Percentiles rank a stretch among this genome's conserved stretches.
These are phyloP conservation scores for Rhynchotus rufescens DNA, from an alignment of 2,797 vertebrate genomes.

Conservation along the genomic window DNA sequence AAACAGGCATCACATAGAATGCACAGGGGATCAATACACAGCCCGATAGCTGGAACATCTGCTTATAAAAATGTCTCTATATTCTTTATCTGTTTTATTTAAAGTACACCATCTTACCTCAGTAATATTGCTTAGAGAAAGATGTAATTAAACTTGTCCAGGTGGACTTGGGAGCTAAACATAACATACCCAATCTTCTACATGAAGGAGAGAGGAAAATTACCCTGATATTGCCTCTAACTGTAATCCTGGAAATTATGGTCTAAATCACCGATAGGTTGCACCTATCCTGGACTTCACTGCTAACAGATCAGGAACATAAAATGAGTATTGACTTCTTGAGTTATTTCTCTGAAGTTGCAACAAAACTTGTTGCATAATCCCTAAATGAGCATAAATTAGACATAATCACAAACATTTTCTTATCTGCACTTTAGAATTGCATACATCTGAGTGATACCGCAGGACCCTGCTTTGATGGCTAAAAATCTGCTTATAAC, in stretches of 20 bases:
- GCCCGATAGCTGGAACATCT: conserved; percentile 38
- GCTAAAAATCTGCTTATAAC: background rate
- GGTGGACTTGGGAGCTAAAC: background rate
- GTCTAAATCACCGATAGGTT: background rate
- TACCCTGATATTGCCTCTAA: background rate
- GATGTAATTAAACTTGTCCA: conserved; percentile 40
- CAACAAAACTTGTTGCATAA: background rate
- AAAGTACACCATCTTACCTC: conserved; percentile 21
- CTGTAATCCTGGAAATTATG: background rate
- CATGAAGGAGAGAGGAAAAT: background rate
- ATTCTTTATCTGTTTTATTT: background rate
- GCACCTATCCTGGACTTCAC: background rate
- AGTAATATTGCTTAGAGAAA: background rate
- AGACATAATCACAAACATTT: background rate
- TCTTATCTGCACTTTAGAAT: background rate
- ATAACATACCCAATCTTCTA: background rate
- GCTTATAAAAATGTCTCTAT: conserved; percentile 16
- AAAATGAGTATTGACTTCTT: background rate
- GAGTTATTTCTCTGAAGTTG: background rate
- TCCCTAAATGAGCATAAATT: background rate
- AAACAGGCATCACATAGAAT: conserved; percentile 15
- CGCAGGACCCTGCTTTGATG: background rate
- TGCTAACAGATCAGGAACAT: background rate
- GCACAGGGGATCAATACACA: conserved; percentile 45
- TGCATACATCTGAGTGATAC: accelerated